These are phyloP conservation scores for Frankliniella fusca DNA, from an alignment of 2,888 invertebrate genomes.

Conservation along the genomic window DNA sequence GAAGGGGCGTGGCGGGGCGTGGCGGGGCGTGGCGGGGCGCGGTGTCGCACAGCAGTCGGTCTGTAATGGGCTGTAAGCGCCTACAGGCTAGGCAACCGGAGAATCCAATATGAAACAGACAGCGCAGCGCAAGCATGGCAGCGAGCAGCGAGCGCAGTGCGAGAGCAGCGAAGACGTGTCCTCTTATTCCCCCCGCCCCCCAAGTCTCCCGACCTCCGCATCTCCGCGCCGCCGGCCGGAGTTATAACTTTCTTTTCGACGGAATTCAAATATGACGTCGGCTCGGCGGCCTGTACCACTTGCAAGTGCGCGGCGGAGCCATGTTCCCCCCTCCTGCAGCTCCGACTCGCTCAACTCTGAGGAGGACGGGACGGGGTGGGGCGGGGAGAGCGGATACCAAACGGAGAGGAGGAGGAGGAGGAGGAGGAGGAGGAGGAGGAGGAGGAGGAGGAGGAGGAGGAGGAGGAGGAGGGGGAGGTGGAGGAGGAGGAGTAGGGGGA, in stretches of 20 bases:
- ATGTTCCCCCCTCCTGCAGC: neutral
- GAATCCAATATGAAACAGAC: neutral
- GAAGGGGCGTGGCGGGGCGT: neutral
- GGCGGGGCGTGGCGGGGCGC: neutral
- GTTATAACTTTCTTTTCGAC: constrained; percentile 22
- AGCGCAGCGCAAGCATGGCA: neutral
- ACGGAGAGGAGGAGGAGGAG: too few relatives aligned
- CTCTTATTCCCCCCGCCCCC: too few relatives aligned
- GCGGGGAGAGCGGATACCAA: neutral
- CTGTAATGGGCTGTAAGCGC: constrained; percentile 21
- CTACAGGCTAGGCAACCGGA: neutral
- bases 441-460: too few relatives aligned
- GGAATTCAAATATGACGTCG: constrained; percentile 15
- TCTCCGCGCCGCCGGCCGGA: neutral
- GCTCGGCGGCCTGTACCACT: neutral
- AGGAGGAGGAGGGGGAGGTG: too few relatives aligned
- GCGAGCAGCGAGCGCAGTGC: neutral
- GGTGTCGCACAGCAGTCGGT: neutral
- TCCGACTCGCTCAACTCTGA: neutral
- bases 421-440: too few relatives aligned
- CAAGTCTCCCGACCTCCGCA: too few relatives aligned
- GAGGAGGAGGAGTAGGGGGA: neutral
- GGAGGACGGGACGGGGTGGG: neutral
- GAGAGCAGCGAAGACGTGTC: too few relatives aligned
- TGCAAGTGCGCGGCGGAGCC: neutral